phyloP scores from a whole-genome alignment of 2,888 invertebrate genomes.

The Alloplasta piceator region DNA sequence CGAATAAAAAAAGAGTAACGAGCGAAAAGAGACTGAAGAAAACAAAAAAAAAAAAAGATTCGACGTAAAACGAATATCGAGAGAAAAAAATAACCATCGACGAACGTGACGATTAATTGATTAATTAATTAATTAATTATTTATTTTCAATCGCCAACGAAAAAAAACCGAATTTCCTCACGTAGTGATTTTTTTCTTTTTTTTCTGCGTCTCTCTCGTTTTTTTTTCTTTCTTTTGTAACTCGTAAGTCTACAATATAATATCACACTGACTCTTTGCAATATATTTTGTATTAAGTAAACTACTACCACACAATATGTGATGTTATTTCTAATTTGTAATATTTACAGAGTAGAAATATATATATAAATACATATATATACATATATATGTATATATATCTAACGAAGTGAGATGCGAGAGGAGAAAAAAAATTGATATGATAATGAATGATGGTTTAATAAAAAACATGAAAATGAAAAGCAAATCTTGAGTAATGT shows the following conservation, averaged over 20 bases:
- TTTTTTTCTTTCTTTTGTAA: constrained; percentile 46
- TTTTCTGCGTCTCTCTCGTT: constrained; percentile 8
- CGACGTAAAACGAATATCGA: constrained; percentile 25
- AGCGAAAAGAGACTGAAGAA: constrained; percentile 5
- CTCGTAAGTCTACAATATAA: constrained; percentile 62
- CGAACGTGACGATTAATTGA: constrained; percentile 37
- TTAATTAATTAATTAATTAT: neutral
- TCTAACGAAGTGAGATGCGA: neutral
- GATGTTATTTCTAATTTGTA: constrained; percentile 78
- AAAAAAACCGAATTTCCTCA: constrained; percentile 12
- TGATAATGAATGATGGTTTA: constrained; percentile 65
- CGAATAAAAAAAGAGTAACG: neutral
- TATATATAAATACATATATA: no score
- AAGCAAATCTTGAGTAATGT: neutral
- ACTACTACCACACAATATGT: constrained; percentile 70
- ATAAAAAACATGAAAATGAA: constrained; percentile 50
- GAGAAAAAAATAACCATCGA: neutral
- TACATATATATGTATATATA: no score
- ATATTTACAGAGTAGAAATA: constrained; percentile 73
- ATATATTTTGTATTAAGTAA: constrained; percentile 72
- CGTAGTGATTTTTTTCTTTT: constrained; percentile 25
- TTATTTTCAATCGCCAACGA: neutral
- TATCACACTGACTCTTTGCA: constrained; percentile 71
- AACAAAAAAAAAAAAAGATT: constrained; percentile 11
- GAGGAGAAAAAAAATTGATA: constrained; percentile 53